Percentiles rank a stretch among this genome's conserved stretches.
Evolutionary conservation across 1,140 invertebrate genomes (phyloP).

Genomic region (Drosophila pandora): DNA sequence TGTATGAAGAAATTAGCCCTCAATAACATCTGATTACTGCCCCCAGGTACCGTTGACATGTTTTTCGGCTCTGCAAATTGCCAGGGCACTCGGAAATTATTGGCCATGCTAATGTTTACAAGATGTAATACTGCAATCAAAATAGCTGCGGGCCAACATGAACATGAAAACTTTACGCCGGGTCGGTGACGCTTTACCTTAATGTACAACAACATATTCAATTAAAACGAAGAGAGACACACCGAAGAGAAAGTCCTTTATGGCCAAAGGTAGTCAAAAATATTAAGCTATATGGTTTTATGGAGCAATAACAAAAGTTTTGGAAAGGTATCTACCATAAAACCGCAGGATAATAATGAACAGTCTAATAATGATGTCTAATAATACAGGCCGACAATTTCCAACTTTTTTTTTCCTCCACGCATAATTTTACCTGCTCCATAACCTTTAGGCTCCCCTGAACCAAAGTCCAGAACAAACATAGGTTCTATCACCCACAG

Average conservation of each 20-base stretch:
- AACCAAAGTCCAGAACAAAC: too few relatives aligned
- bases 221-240: constrained; percentile 12
- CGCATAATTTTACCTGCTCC: too few relatives aligned
- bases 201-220: constrained; percentile 21
- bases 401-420: too few relatives aligned
- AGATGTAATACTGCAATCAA: constrained; percentile 68
- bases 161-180: constrained; percentile 38
- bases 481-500: too few relatives aligned
- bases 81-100: constrained; percentile 59
- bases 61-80: constrained; percentile 58
- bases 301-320: neutral
- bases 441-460: too few relatives aligned
- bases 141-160: constrained; percentile 75
- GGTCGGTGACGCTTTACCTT: constrained; percentile 1
- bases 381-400: too few relatives aligned
- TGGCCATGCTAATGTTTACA: constrained; percentile 79
- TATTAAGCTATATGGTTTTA: neutral
- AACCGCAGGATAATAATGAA: neutral
- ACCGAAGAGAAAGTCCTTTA: constrained; percentile 28
- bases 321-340: neutral
- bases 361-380: too few relatives aligned
- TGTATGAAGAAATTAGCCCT: constrained; percentile 72
- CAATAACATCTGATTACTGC: constrained; percentile 56
- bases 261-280: neutral
- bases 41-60: constrained; percentile 67